Conservation (phyloP, 2,797 vertebrate genomes). For the Enteromius thamalakanensis region DNA sequence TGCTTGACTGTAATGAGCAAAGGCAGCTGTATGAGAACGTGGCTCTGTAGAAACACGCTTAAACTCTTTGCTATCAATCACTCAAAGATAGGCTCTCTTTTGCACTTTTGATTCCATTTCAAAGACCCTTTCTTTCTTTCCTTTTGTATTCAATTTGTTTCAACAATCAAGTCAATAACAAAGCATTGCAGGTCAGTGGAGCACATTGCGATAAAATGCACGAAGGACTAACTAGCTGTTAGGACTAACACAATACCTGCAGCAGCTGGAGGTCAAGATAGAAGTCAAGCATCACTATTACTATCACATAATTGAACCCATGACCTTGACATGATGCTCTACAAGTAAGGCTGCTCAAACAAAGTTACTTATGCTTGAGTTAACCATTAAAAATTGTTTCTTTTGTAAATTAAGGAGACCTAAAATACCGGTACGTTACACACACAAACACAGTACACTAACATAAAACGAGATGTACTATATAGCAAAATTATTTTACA, state of each 20-base stretch:
- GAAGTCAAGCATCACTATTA: neutral
- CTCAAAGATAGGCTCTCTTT: constrained; percentile 37
- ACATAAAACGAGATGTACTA: neutral
- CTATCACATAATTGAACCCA: neutral
- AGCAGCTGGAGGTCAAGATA: constrained; percentile 8
- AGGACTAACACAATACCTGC: neutral
- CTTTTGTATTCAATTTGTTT: constrained; percentile 18
- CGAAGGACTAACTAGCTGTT: constrained; percentile 6
- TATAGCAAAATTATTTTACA: neutral
- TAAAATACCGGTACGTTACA: neutral
- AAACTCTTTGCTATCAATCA: constrained; percentile 63
- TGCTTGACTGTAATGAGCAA: constrained; percentile 59
- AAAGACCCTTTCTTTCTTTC: constrained; percentile 19
- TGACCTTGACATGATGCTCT: neutral
- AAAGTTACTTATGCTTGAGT: neutral
- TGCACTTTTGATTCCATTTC: constrained; percentile 25
- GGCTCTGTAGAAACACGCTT: constrained; percentile 55
- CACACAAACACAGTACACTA: neutral
- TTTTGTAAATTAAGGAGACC: neutral
- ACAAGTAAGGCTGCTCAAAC: neutral
- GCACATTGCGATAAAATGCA: constrained; percentile 16
- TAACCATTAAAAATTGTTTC: neutral
- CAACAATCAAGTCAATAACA: neutral
- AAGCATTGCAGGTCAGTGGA: constrained; percentile 12
- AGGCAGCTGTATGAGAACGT: constrained; percentile 61